Evolutionary conservation across 1,140 invertebrate genomes (phyloP), one percentile per base, ranked within the genome.

Genomic region (Scylla paramamosain): DNA sequence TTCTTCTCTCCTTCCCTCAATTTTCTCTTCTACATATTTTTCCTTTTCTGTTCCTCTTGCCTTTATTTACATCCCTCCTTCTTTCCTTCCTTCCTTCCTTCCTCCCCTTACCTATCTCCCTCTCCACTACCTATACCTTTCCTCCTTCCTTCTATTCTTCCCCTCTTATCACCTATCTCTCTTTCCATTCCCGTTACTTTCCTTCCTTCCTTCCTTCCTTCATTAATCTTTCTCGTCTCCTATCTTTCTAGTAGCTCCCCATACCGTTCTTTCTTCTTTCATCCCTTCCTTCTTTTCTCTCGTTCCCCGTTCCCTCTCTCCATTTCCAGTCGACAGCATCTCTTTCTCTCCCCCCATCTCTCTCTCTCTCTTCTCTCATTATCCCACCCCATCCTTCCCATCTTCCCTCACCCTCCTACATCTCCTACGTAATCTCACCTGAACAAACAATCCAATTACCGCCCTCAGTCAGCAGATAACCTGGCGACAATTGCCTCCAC

Each of bases 361-460:
- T 20, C 67, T 77, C 67, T 20, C 20, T n/a, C 67, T 20, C 67
- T n/a, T n/a, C 25, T 20, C 6, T 20, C n/a, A 77, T 77, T 20
- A 25, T 77, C 25, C 20, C 67, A 20, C 25, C 25, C 67, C 67
- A 7, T 77, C 20, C 16, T n/a, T 77, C 10, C 39, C 39, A 39
- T 39, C 67, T n/a, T 77, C 67, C 16, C 67, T 77, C 67, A 77
- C 25, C 67, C 67, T 20, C 67, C 25, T n/a, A 7, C 67, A n/a
- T n/a, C 67, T 20, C 67, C 67, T 8, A 77, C 67, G 67, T 77
- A 77, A 77, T 77, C 67, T 77, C 67, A 77, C 67, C 67, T 77
- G 67, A 77, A 77, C 67, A 77, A 77, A 77, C 67, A 77, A 77
- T 77, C 67, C 67, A 77, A 77, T 77, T 77, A 77, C 67, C 20